These are phyloP conservation scores for Heloderma charlesbogerti DNA, from an alignment of 2,113 vertebrate genomes.

Conservation along the genomic window DNA sequence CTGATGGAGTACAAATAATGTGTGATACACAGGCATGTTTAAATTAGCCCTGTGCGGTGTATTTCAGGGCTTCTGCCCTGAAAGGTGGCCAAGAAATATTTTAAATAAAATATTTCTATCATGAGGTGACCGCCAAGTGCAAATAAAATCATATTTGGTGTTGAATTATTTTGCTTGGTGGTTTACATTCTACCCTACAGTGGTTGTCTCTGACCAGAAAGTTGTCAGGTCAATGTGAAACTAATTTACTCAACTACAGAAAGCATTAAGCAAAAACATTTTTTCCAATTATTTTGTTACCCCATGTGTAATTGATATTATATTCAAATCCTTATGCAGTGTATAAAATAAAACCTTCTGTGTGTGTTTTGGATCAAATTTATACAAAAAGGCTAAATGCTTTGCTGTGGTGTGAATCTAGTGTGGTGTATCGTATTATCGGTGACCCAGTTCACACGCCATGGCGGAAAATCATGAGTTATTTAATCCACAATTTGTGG, in stretches of 20 bases:
- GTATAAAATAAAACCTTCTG: background rate
- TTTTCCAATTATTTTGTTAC: background rate
- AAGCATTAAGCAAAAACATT: background rate
- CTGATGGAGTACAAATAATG: background rate
- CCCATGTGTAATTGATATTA: background rate
- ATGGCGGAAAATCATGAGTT: too few relatives aligned
- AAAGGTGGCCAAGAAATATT: too few relatives aligned
- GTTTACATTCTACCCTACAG: conserved; percentile 7
- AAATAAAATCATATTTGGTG: background rate
- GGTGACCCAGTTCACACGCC: too few relatives aligned
- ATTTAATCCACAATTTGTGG: too few relatives aligned
- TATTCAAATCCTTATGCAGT: background rate
- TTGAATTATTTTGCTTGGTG: background rate
- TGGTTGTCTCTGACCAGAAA: background rate
- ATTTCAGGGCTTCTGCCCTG: background rate
- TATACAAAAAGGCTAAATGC: background rate
- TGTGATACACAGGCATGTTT: background rate
- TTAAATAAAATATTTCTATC: background rate
- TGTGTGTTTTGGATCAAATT: background rate
- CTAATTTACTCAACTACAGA: background rate
- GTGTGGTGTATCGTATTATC: background rate
- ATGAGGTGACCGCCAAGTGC: background rate
- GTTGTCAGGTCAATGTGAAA: background rate
- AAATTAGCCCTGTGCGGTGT: background rate
- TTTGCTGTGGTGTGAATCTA: background rate